Evolutionary conservation across 2,888 invertebrate genomes (phyloP), one percentile per base, ranked within the genome.

Genomic region (Endomychus coccineus): DNA sequence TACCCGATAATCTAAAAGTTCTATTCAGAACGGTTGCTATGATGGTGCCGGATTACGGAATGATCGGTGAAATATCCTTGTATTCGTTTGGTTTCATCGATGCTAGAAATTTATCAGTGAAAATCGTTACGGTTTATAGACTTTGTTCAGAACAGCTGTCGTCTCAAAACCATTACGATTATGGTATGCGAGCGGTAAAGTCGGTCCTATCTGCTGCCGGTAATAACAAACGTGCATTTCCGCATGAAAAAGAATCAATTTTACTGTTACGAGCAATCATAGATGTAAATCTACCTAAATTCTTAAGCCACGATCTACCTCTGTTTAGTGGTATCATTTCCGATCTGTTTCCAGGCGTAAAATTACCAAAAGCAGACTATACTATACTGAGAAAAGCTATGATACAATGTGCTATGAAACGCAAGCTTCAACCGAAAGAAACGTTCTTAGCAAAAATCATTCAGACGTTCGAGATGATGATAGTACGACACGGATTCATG

Each of bases 391-490:
- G 83, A 13, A 64, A 65, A 9, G 82, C 83, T 5, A 80, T 89
- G 50, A 52, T 68, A 22, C 63, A 71, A 44, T 70, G 80, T 4
- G 81, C 84, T 45, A 56, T 61, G 28, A 69, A 68, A 43, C 74
- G 77, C 52, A 80, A 84, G 54, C 68, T 92, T 2, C 86, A 88
- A 60, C 77, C 83, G 1, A 75, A 78, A 34, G 79, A 83, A 17
- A 77, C 78, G 45, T 90, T 91, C 54, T 66, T 83, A 4, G 54
- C 75, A 16, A 94, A 94, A 71, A 77, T 92, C 10, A 82, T 89
- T 42, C 91, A 94, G 68, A 88, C 87, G 0, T 91, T 77, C 59
- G 91, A 92, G 69, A 91, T 92, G 89, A 90, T 92, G 81, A 83
- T 87, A 43, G 90, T 91, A 1, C 74, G 91, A 37, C 91, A 91